Conservation (phyloP, 2,113 vertebrate species). For the Sphyrna mokarran region DNA sequence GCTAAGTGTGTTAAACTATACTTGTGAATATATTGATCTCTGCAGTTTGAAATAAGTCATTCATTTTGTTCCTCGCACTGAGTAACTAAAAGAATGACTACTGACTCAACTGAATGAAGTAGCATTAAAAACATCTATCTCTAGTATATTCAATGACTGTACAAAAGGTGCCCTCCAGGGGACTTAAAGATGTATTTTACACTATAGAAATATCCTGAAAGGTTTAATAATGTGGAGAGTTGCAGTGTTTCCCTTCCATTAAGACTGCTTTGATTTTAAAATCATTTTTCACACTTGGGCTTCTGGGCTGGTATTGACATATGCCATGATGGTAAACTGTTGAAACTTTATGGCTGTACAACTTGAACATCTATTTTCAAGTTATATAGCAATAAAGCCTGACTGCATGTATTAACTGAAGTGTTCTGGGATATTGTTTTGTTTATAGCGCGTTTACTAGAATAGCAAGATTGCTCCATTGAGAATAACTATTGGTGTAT, state of each 20-base stretch:
- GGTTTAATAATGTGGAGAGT: slow-evolving; percentile 5
- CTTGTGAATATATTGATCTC: background rate
- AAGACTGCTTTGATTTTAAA: slow-evolving; percentile 13
- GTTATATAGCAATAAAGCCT: slow-evolving; percentile 73
- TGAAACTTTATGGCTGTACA: slow-evolving; percentile 62
- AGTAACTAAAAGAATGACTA: background rate
- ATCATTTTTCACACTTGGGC: slow-evolving; percentile 46
- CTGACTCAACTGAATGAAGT: background rate
- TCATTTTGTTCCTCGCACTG: background rate
- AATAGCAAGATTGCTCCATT: slow-evolving; percentile 74
- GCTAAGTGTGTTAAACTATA: background rate
- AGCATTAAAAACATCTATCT: slow-evolving; percentile 15
- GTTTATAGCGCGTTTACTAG: slow-evolving; percentile 81
- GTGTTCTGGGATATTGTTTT: slow-evolving; percentile 71
- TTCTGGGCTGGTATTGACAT: slow-evolving; percentile 55
- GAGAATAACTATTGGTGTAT: slow-evolving; percentile 60
- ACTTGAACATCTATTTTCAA: slow-evolving; percentile 72
- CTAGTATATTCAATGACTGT: background rate
- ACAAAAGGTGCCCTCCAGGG: slow-evolving; percentile 5
- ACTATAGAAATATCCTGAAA: background rate
- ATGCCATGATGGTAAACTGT: slow-evolving; percentile 65
- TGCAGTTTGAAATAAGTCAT: background rate
- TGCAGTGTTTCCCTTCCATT: background rate
- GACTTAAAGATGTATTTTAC: slow-evolving; percentile 10
- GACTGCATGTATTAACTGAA: slow-evolving; percentile 76